phyloP scores from a whole-genome alignment of 2,888 invertebrate species.

The Heliconius aoede region DNA sequence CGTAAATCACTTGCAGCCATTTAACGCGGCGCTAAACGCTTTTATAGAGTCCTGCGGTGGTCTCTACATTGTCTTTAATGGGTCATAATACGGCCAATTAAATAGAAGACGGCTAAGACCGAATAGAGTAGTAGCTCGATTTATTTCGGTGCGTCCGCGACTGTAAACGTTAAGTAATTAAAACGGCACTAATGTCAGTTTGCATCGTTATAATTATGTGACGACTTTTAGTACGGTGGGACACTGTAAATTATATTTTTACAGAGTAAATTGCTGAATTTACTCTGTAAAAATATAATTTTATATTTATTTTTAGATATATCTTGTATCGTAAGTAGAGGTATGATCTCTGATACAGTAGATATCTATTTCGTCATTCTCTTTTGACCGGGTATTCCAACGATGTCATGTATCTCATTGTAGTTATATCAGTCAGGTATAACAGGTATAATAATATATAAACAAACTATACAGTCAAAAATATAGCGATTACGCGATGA shows the following conservation, averaged over 20 bases:
- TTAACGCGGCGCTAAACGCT: constrained; percentile 65
- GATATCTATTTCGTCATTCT: too few species aligned
- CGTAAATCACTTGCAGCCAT: constrained; percentile 49
- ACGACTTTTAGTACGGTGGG: constrained; percentile 33
- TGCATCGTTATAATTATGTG: constrained; percentile 39
- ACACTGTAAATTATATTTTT: constrained; percentile 23
- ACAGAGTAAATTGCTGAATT: background rate
- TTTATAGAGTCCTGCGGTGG: constrained; percentile 76
- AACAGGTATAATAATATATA: too few species aligned
- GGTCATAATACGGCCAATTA: constrained; percentile 77
- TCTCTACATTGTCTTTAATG: constrained; percentile 82
- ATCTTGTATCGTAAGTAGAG: background rate
- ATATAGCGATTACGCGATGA: too few species aligned
- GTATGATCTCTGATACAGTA: too few species aligned
- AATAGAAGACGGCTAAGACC: constrained; percentile 63
- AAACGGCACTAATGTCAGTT: constrained; percentile 42
- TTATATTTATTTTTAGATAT: background rate
- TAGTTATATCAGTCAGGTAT: too few species aligned
- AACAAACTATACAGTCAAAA: too few species aligned
- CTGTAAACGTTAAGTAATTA: constrained; percentile 49
- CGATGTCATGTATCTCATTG: too few species aligned
- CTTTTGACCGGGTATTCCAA: too few species aligned
- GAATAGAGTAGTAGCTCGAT: constrained; percentile 53
- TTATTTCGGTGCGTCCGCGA: constrained; percentile 48
- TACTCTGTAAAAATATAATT: too few species aligned